A percentile compares a stretch with the other conserved stretches of the same genome.
phyloP scores from a whole-genome alignment of 1,140 invertebrate genomes.

The Apis florea region DNA sequence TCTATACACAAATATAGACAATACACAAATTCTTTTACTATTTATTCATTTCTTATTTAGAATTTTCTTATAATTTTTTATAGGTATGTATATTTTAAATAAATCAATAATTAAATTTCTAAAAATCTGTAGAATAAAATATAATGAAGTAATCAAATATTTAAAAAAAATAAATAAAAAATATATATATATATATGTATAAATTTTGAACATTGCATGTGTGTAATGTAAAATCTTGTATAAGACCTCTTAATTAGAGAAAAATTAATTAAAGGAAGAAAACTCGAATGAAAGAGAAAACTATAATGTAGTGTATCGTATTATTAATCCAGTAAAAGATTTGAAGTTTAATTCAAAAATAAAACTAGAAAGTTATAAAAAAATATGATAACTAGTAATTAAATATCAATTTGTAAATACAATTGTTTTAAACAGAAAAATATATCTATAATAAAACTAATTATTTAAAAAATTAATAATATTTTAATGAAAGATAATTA shows the following conservation, averaged over 20 bases:
- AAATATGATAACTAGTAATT: not conserved
- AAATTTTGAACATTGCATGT: not conserved
- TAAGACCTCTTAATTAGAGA: constrained; percentile 21
- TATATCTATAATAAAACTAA: not conserved
- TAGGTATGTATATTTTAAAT: too few relatives aligned
- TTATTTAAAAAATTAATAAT: not conserved
- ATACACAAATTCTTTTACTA: constrained; percentile 4
- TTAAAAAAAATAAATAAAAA: not conserved
- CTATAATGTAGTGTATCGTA: not conserved
- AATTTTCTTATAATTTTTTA: not conserved
- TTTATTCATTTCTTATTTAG: not conserved
- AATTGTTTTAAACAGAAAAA: not conserved
- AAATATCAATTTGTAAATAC: not conserved
- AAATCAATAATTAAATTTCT: not conserved
- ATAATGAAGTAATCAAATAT: not conserved
- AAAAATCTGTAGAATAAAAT: not conserved
- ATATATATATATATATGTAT: too few relatives aligned
- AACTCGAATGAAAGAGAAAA: constrained; percentile 24
- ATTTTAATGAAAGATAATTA: too few relatives aligned
- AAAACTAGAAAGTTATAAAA: constrained; percentile 11
- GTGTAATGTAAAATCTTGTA: not conserved
- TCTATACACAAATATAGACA: too few relatives aligned
- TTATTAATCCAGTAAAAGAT: not conserved
- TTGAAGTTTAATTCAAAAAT: constrained; percentile 19
- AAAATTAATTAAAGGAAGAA: constrained; percentile 31